phyloP scores from a whole-genome alignment of 2,888 invertebrate genomes.

The Incurvaria masculella region DNA sequence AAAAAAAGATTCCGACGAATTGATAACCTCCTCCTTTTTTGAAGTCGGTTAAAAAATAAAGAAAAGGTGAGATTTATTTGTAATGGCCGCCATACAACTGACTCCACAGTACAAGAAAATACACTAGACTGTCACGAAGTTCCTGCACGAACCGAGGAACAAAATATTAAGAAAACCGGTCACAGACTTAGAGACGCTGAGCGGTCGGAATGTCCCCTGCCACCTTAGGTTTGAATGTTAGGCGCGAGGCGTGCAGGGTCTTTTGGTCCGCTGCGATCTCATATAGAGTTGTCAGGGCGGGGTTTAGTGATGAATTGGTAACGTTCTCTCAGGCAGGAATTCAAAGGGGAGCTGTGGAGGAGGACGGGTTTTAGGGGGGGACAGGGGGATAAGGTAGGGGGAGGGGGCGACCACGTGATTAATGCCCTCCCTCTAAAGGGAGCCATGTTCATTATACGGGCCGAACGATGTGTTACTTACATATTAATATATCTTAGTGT shows the following conservation, averaged over 20 bases:
- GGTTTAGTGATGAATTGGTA: conserved; percentile 56
- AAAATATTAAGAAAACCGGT: conserved; percentile 12
- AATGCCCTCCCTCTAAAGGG: conserved; percentile 43
- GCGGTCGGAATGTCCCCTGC: conserved; percentile 23
- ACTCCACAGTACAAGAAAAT: conserved; percentile 41
- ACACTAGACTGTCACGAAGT: conserved; percentile 30
- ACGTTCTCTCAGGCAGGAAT: conserved; percentile 37
- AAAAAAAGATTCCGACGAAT: too few relatives aligned
- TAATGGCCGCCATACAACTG: conserved; percentile 40
- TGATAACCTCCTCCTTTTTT: too few relatives aligned
- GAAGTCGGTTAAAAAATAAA: conserved; percentile 33
- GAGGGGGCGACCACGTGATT: conserved; percentile 34
- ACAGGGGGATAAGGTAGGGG: conserved; percentile 40
- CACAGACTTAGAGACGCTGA: conserved; percentile 19
- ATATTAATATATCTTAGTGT: conserved; percentile 42
- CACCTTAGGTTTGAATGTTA: conserved; percentile 17
- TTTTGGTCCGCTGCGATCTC: conserved; percentile 36
- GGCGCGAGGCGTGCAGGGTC: conserved; percentile 26
- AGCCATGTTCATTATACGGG: conserved; percentile 55
- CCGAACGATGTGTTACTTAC: conserved; percentile 52
- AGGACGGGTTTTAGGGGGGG: conserved; percentile 26
- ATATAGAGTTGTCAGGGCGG: conserved; percentile 64
- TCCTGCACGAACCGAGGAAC: conserved; percentile 15
- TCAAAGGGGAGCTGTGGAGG: conserved; percentile 20
- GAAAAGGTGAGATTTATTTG: conserved; percentile 37